A percentile compares a stretch with the other conserved stretches of the same genome.
These are phyloP conservation scores for Onychomys leucogaster DNA, from an alignment of 2,797 vertebrate species.

Conservation along the genomic window DNA sequence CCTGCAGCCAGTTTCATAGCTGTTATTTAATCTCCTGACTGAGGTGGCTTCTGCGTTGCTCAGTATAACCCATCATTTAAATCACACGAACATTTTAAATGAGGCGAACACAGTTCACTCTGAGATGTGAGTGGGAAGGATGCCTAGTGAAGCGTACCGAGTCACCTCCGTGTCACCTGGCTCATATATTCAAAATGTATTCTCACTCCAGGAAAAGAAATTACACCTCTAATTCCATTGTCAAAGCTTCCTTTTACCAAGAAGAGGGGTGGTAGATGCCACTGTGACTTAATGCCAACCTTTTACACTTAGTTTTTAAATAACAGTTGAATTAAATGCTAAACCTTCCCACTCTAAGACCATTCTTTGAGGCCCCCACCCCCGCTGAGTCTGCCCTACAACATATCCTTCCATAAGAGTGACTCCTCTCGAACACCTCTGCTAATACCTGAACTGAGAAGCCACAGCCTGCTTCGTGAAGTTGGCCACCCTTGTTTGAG, in stretches of 20 bases:
- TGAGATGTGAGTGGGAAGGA: neutral
- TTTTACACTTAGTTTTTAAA: neutral
- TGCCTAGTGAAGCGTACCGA: neutral
- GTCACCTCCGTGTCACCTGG: neutral
- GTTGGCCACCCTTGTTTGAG: neutral
- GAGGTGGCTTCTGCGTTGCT: neutral
- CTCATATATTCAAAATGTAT: neutral
- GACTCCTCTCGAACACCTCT: neutral
- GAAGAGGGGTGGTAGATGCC: neutral
- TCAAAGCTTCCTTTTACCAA: neutral
- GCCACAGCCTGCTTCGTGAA: neutral
- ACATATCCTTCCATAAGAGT: rapidly evolving
- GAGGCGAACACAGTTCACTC: neutral
- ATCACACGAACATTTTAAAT: neutral
- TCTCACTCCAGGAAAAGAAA: neutral
- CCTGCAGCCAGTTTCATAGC: neutral
- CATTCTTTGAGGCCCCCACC: neutral
- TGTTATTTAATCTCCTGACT: neutral
- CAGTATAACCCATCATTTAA: neutral
- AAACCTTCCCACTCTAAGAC: neutral
- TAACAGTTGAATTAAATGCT: neutral
- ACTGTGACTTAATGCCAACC: neutral
- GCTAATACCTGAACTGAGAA: neutral
- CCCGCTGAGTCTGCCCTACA: neutral
- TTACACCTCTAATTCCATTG: neutral